A percentile compares a stretch with the other conserved stretches of the same genome.
Conservation (phyloP, 2,888 invertebrate genomes). For the Synanthedon tipuliformis region DNA sequence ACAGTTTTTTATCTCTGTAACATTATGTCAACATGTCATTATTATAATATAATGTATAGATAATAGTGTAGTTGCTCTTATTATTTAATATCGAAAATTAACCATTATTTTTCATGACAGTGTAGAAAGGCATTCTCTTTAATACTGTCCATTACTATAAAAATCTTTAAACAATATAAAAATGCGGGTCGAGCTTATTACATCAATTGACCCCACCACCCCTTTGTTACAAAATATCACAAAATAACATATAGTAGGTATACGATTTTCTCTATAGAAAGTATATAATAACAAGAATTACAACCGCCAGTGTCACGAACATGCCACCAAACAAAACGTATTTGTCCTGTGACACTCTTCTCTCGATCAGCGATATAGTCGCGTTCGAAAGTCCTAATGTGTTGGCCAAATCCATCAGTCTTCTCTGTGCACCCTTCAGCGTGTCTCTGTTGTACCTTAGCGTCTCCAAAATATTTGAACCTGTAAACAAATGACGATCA, state of each 20-base stretch:
- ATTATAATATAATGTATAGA: no score
- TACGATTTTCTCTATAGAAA: constrained; percentile 48
- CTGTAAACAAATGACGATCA: constrained; percentile 38
- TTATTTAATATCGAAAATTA: no score
- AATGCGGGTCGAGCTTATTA: not conserved
- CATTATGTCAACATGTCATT: no score
- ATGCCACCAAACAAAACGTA: constrained; percentile 89
- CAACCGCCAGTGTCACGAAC: constrained; percentile 82
- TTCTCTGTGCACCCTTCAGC: constrained; percentile 86
- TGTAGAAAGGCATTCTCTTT: no score
- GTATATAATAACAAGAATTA: constrained; percentile 81
- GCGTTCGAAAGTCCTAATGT: constrained; percentile 94
- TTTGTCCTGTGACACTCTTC: constrained; percentile 88
- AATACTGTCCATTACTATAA: not conserved
- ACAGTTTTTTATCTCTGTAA: no score
- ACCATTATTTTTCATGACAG: no score
- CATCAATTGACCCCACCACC: no score
- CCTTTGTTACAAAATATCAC: not conserved
- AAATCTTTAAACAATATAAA: not conserved
- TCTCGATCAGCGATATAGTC: constrained; percentile 93
- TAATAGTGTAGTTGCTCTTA: no score
- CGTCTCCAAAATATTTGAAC: constrained; percentile 80
- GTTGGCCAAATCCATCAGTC: constrained; percentile 90
- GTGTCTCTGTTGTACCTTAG: constrained; percentile 85
- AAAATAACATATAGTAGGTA: not conserved